Base-by-base conservation (phyloP, 1,140 invertebrate species). In the Parasteatoda tepidariorum region DNA sequence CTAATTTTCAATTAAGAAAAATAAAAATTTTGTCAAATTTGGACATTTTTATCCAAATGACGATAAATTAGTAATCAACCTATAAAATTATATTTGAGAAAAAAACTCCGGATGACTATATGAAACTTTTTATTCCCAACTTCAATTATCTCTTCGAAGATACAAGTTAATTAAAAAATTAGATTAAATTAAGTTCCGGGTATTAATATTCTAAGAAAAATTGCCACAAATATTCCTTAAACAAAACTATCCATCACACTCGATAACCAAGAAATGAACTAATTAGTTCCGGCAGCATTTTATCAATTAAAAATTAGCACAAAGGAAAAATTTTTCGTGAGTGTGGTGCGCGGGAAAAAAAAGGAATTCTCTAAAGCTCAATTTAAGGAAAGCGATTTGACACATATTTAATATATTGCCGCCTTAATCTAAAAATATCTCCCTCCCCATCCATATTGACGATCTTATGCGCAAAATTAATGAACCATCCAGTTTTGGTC, bases 361-460 rank as follows among this genome's bases (percentile, higher is more conserved):
- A 48, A 48, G 18, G 9, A 48, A 2, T 13, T 18, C 38, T 48
- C 38, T 48, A 13, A 34, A 70, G 55, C 59, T 22, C 9, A 13
- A 34, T 62, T 28, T 73, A 13, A 31, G 28, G 57, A 41, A 11
- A 61, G 55, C 28, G 26, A 75, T 75, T 75, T 75, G 73, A 59
- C 57, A 59, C 57, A 62, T 34, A 75, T 62, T 75, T 75, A 75
- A 75, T 75, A 75, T 59, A 75, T 75, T 61, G 73, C 22, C 62
- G 30, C 73, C 31, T 62, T n/a, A 75, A 61, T 26, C 57, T 75
- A 75, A 75, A 75, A 75, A 38, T 75, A 75, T 55, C 73, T 41
- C 54, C 0, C n/a, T n/a, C n/a, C 4, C 24, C 9, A n/a, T 7
- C 33, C 57, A 26, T 55, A 66, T 61, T 74, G 71, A 61, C 55